Percentiles rank a stretch among this genome's conserved stretches.
Evolutionary conservation across 2,797 vertebrate genomes (phyloP).

Genomic region (Pseudochirops corinnae): DNA sequence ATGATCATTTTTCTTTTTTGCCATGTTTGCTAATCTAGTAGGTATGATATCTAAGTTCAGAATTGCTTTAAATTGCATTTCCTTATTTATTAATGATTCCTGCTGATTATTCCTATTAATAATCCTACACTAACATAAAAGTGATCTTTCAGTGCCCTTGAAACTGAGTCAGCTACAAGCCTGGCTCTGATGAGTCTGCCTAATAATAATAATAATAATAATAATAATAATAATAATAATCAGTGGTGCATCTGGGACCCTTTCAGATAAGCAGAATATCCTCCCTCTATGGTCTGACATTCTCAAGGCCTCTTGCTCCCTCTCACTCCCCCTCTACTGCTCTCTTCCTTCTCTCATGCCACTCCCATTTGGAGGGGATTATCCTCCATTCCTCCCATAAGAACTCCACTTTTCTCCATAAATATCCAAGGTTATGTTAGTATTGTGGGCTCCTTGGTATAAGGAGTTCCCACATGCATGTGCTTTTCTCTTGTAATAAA

Average conservation of each 20-base stretch:
- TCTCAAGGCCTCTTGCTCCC: no score
- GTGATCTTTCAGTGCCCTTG: not conserved
- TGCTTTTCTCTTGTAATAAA: not conserved
- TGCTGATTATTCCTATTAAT: no score
- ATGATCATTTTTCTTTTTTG: no score
- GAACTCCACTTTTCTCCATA: not conserved
- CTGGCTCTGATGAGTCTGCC: not conserved
- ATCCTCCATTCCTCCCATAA: not conserved
- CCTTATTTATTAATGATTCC: not conserved
- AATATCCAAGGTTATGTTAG: not conserved
- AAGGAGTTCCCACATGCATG: not conserved
- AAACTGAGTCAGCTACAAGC: not conserved
- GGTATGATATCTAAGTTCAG: not conserved
- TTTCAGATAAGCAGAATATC: not conserved
- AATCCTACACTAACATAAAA: not conserved
- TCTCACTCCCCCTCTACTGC: no score
- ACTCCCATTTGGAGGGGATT: not conserved
- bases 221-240: not conserved
- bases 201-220: no score
- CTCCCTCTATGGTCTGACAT: no score
- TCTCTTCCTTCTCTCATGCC: no score
- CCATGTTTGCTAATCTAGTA: not conserved
- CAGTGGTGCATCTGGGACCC: not conserved
- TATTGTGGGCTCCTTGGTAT: not conserved
- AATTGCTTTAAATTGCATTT: not conserved